These are phyloP conservation scores for Rana temporaria DNA, from an alignment of 2,113 vertebrate genomes.

Conservation along the genomic window DNA sequence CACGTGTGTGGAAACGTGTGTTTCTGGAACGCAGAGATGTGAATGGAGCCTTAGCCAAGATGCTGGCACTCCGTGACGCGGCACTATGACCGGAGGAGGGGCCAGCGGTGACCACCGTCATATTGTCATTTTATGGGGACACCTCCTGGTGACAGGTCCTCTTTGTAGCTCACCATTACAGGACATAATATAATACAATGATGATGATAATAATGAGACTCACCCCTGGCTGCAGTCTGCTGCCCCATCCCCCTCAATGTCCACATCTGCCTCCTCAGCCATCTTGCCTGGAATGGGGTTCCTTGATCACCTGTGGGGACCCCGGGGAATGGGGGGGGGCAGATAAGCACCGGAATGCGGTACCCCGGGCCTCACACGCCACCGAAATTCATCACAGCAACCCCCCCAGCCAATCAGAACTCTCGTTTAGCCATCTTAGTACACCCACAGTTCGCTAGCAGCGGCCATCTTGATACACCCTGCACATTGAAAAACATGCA, in stretches of 20 bases:
- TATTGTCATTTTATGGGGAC: no score
- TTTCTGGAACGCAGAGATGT: no score
- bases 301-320: background rate
- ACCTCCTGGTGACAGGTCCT: no score
- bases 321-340: background rate
- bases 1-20: no score
- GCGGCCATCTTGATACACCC: constrained; percentile 26
- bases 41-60: no score
- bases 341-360: background rate
- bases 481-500: no score
- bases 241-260: constrained; percentile 87
- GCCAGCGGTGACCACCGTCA: no score
- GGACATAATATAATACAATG: no score
- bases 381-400: background rate
- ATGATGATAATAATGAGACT: no score
- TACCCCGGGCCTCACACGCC: background rate
- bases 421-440: constrained; percentile 2
- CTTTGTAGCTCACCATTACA: no score
- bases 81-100: no score
- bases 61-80: no score
- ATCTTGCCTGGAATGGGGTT: constrained; percentile 59
- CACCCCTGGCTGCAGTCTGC: constrained; percentile 65
- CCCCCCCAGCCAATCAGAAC: background rate
- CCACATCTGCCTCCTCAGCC: constrained; percentile 88
- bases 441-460: background rate